Base-by-base conservation (phyloP, 2,797 vertebrate species). In the Melanotaenia maccullochi region DNA sequence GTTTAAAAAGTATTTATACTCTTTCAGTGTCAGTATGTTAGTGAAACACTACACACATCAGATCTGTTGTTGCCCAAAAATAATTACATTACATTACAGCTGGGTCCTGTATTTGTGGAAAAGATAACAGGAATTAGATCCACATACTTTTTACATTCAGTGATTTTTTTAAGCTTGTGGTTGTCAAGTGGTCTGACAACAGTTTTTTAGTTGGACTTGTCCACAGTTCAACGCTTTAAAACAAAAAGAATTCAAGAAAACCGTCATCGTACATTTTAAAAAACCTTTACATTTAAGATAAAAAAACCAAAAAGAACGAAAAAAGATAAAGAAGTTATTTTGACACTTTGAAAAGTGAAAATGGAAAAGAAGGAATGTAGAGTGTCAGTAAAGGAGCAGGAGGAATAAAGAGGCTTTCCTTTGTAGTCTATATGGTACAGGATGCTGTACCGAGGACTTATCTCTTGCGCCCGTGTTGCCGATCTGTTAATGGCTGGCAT, bases 401-500 rank as follows among this genome's bases (percentile, higher is more conserved):
- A 75, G 62, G 63, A 60, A 78, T 65, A 78, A 78, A 68, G 62
- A 79, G 73, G 9, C 60, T 78, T 85, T 65, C 81, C 52, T 80
- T 75, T 80, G 70, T 74, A 42, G 40, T 3, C 40, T 42, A 68
- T 87, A 77, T 82, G 60, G 78, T 77, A 82, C 86, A 76, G 76
- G 83, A 85, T 62, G 72, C 89, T 74, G 79, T 78, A 82, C 76
- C 3, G 18, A 77, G 71, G 79, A 93, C 89, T 88, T 92, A 93
- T 93, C 83, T 90, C 71, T 78, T 20, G 62, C 68, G 75, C 76
- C 84, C 33, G 67, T 74, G 87, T 86, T 89, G 86, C 80, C 81
- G 76, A 90, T 93, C 86, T 47, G 66, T 92, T 92, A 90, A 77
- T 84, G 76, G 78, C 78, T 87, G 83, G 73, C 74, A 85, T 84